phyloP scores from a whole-genome alignment of 2,888 invertebrate species.

The Tortricodes alternella region DNA sequence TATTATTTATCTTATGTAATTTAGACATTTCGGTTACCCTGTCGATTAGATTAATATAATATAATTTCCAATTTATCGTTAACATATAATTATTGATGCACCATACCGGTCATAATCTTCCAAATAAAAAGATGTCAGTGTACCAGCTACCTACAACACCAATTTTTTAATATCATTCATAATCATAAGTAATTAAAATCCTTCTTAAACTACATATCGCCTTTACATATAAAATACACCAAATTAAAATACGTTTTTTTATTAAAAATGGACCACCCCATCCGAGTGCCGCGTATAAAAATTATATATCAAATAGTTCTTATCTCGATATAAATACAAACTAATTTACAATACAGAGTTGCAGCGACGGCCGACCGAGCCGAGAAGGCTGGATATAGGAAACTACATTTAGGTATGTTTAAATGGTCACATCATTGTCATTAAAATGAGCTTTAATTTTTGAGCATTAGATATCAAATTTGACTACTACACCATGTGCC shows the following conservation, averaged over 20 bases:
- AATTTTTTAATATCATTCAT: background rate
- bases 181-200: background rate
- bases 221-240: background rate
- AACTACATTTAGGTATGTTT: conserved; percentile 5
- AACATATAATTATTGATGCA: no score
- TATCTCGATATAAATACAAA: conserved; percentile 20
- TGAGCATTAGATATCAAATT: background rate
- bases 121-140: no score
- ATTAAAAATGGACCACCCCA: conserved; percentile 12
- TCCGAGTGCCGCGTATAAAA: conserved; percentile 31
- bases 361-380: conserved; percentile 22
- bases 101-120: no score
- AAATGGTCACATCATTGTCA: conserved; percentile 10
- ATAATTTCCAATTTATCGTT: no score
- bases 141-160: no score
- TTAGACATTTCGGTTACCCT: no score
- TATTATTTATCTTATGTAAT: no score
- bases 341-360: background rate
- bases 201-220: background rate
- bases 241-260: conserved; percentile 20
- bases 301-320: conserved; percentile 32
- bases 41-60: no score
- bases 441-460: background rate
- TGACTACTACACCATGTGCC: no score
- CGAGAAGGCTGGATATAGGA: conserved; percentile 21